A percentile compares a stretch with the other conserved stretches of the same genome.
Conservation (phyloP, 1,140 invertebrate species). For the Bombus breviceps region DNA sequence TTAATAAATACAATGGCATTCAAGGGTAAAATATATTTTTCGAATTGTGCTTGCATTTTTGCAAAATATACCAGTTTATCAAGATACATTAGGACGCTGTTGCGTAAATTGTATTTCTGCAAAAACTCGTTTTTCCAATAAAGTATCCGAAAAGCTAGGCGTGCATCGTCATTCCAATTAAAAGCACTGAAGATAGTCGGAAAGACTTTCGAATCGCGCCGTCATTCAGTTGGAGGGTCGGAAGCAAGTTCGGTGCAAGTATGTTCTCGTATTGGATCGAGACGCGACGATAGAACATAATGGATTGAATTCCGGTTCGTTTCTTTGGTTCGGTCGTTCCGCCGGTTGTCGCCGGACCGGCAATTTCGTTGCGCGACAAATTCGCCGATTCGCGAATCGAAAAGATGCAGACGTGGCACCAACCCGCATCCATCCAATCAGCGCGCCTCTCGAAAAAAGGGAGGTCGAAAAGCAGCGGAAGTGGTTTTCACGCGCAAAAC, state of each 20-base stretch:
- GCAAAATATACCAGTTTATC: too few species aligned
- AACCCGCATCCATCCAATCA: slow-evolving; percentile 78
- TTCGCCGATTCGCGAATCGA: slow-evolving; percentile 46
- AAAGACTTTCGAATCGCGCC: not conserved
- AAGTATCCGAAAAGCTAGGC: not conserved
- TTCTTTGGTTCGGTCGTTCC: not conserved
- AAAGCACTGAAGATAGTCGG: not conserved
- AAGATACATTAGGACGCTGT: not conserved
- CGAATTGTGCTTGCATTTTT: too few species aligned
- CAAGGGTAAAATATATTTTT: too few species aligned
- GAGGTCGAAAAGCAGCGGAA: slow-evolving; percentile 22
- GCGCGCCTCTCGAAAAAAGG: slow-evolving; percentile 26
- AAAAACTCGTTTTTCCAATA: not conserved
- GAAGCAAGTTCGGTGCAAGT: not conserved
- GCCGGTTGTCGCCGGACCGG: not conserved
- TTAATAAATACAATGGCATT: too few species aligned
- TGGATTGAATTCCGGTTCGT: slow-evolving; percentile 11
- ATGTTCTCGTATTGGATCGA: not conserved
- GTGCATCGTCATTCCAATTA: not conserved
- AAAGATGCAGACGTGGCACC: slow-evolving; percentile 69
- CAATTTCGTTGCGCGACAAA: slow-evolving; percentile 32
- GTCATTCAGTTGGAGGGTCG: not conserved
- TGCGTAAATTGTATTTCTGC: not conserved
- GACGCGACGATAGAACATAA: not conserved
- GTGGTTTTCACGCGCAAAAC: slow-evolving; percentile 53